Evolutionary conservation across 2,888 invertebrate species (phyloP), one percentile per base, ranked within the genome.

Genomic region (Bruchidius siliquastri): DNA sequence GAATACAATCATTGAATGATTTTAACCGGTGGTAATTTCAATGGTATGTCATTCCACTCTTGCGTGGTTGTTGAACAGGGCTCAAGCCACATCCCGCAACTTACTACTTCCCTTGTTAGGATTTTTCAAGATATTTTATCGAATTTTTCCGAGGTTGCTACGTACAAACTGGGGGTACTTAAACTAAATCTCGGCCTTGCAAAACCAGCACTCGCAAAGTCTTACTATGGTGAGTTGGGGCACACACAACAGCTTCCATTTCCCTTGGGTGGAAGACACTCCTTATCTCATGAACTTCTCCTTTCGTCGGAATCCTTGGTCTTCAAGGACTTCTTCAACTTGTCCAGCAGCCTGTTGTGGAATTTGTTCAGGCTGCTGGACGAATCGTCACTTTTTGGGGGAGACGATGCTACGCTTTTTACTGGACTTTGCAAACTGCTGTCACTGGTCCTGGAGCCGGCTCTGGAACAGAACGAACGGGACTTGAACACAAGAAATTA

Each of bases 281-380:
- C 77, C 74, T 77, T 76, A 26, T 81, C 89, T 90, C 90, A 91
- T 85, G 88, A 90, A 83, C 88, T 86, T 73, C 86, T 84, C 84
- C 86, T 88, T 86, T 83, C 84, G 20, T 78, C 78, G 13, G 76
- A 75, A 67, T 77, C 77, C 71, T 76, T 76, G 67, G 85, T 90
- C 80, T 91, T 90, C 82, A 94, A 87, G 79, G 93, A 92, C 77
- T 91, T 89, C 88, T 92, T 92, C 86, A 94, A 86, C 87, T 93
- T 93, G 87, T 94, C 93, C 86, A 94, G 91, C 85, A 94, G 89
- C 84, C 93, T 90, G 87, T 90, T 92, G 89, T 94, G 94, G 86
- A 94, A 94, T 88, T 94, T 94, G 86, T 93, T 93, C 77, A 93
- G 85, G 80, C 91, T 90, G 79, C 87, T 89, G 77, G 89, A 90